Conservation (phyloP, 2,113 vertebrate species). For the Dipodomys ordii region DNA sequence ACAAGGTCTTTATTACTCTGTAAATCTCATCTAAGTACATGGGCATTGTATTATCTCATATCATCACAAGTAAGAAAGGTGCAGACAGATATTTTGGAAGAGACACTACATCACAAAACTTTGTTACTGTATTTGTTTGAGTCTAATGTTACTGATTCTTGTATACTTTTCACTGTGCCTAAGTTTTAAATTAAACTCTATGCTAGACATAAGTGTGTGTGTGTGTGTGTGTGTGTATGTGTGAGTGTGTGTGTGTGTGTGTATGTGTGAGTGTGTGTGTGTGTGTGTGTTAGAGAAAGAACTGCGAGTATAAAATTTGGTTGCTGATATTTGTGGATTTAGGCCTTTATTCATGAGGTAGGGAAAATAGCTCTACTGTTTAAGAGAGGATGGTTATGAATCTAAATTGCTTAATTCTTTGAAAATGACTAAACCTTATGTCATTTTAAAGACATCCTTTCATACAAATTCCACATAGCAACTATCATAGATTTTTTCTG, state of each 20-base stretch:
- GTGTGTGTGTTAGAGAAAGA: neutral
- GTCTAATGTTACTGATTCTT: neutral
- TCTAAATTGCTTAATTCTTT: constrained; percentile 5
- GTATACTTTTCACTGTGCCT: neutral
- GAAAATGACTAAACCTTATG: neutral
- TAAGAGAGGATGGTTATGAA: neutral
- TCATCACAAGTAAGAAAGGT: neutral
- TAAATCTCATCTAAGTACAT: neutral
- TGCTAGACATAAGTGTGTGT: neutral
- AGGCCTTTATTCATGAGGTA: neutral
- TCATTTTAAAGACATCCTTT: neutral
- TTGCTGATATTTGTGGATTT: neutral
- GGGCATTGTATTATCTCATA: neutral
- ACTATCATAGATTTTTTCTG: neutral
- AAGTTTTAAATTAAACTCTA: neutral
- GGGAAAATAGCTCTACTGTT: neutral
- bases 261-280: too few species aligned
- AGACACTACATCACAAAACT: neutral
- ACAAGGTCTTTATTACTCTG: neutral
- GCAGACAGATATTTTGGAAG: neutral
- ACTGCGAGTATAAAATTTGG: neutral
- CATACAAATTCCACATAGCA: neutral
- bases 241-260: too few species aligned
- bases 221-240: too few species aligned
- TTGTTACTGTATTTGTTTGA: neutral